Evolutionary conservation across 2,888 invertebrate genomes (phyloP), one percentile per base, ranked within the genome.

Genomic region (Plebejus anna): DNA sequence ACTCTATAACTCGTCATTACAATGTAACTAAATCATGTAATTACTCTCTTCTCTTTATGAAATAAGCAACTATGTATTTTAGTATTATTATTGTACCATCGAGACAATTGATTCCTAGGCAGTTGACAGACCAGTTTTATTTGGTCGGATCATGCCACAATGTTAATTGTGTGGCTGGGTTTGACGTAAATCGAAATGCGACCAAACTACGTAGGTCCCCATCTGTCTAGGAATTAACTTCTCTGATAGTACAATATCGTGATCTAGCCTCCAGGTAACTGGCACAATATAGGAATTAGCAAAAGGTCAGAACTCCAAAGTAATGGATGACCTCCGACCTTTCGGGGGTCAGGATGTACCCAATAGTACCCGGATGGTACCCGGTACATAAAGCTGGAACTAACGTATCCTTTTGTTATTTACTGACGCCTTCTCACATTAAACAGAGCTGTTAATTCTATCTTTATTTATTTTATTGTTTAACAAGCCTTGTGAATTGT

Each of bases 231-330:
- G 6, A 38, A 38, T 38, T 6, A 6, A 38, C 5, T 38, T 42
- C 42, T 42, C 0, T 9, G 42, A 42, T 9, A 2, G 42, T 9
- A 11, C 47, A 9, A 0, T 2, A 9, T 59, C 6, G 9, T 59
- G 7, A 22, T 61, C 61, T 61, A 61, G 61, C 28, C 55, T 55
- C 61, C 28, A 61, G 61, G 61, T 61, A 61, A 61, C 61, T 28
- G 11, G 28, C 11, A 61, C 11, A 28, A 28, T 1, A 22, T 28
- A 61, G 11, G 61, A 28, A 61, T 61, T 61, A 61, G 61, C 9
- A 7, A 61, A 61, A 61, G 28, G 61, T 61, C 61, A 61, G 61
- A 61, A 9, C 61, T 4, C 22, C 28, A 3, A 9, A 28, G 61
- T 61, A 61, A 61, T 28, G 61, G 11, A 61, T 28, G 61, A 61